Evolutionary conservation across 2,888 invertebrate species (phyloP), one percentile per base, ranked within the genome.

Genomic region (Meliscaeva auricollis): DNA sequence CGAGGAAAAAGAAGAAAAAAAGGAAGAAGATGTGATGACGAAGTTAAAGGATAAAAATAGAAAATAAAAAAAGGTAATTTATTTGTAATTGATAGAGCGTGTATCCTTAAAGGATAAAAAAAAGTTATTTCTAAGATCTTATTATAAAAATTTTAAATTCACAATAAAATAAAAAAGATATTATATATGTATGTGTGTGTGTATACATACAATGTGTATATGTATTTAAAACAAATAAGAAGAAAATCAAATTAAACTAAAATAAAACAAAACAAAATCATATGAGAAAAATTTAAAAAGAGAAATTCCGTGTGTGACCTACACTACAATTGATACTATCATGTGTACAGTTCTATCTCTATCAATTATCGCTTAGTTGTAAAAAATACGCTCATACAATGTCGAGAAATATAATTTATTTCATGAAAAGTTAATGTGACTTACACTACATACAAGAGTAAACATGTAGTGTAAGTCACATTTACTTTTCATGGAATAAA

Each of bases 41-140:
- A 30, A 48, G 20, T 38, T 3, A 4, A 35, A 22, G 26, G 5
- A 32, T 6, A 30, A 50, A 46, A 35, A 15, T 60, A 70, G 30
- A 15, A 35, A 6, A 35, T 15, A 20, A 50, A 44, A 41, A 46
- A 44, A 46, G 54, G 11, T 41, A 62, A 54, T 58, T 66, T 8
- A 82, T 54, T 78, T 72, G 66, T 75, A 84, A 72, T 78, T 74
- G 62, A 73, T 46, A 75, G 48, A 2, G 6, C 56, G 11, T 38
- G 9, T 38, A 78, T 79, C 79, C 79, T 75, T 0, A 41, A 76
- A 76, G 66, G 75, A 76, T 68, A 48, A 0, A 38, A 38, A 20
- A 46, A 41, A 50, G 11, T 68, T 68, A 32, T 68, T 73, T 58
- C 44, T 81, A 76, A 81, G 81, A 35, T 60, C 48, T 78, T 32